Percentiles rank a stretch among this genome's conserved stretches.
These are phyloP conservation scores for Cynodonichthys magdalenae DNA, from an alignment of 2,797 vertebrate species.

Conservation along the genomic window DNA sequence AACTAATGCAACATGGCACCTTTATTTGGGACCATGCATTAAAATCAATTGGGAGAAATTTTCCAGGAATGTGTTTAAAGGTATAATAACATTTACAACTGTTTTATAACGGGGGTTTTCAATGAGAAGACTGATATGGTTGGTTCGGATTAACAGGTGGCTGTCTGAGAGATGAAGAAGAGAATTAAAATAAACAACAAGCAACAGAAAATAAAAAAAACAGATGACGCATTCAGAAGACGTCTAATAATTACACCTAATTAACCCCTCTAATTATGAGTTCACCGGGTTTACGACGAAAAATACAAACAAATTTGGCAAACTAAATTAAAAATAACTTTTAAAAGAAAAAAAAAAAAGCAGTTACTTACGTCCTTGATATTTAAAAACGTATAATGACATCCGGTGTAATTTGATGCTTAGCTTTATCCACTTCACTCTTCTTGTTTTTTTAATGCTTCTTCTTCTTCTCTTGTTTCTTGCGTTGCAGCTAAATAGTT, in stretches of 20 bases:
- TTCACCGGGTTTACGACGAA: background rate
- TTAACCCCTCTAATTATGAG: background rate
- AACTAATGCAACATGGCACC: too few relatives aligned
- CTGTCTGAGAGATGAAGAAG: background rate
- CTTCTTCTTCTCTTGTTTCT: conserved; percentile 6
- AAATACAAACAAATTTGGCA: background rate
- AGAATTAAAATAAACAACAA: background rate
- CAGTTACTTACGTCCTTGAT: conserved; percentile 72
- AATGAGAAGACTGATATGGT: background rate
- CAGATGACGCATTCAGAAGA: conserved; percentile 6
- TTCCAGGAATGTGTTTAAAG: too few relatives aligned
- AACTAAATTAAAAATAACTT: background rate
- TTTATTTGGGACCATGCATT: background rate
- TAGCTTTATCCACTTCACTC: conserved; percentile 39
- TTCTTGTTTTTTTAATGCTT: conserved; percentile 4
- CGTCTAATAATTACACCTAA: background rate
- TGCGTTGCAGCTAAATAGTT: conserved; percentile 26
- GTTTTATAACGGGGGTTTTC: background rate
- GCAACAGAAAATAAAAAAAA: conserved; percentile 9
- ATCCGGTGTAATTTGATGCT: conserved; percentile 75
- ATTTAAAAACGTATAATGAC: conserved; percentile 74
- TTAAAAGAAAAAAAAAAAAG: background rate
- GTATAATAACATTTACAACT: background rate
- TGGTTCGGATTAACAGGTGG: conserved; percentile 47
- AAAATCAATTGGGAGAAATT: background rate